Percentiles rank a stretch among this genome's conserved stretches.
Conservation (phyloP, 2,888 invertebrate species). For the Amphimallon solstitiale region DNA sequence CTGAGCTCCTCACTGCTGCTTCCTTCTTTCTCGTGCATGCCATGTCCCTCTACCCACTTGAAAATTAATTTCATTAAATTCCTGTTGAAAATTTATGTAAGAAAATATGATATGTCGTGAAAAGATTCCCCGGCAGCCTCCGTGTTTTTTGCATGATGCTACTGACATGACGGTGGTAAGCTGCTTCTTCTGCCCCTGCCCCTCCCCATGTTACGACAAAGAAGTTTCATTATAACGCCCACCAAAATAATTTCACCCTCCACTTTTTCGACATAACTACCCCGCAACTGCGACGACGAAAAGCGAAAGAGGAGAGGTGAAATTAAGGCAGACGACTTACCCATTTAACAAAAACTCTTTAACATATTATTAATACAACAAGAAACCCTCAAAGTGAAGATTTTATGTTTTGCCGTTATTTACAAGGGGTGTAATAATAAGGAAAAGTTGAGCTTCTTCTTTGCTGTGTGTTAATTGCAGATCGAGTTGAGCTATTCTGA, state of each 20-base stretch:
- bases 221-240: constrained; percentile 9
- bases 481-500: too few relatives aligned
- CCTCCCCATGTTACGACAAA: constrained; percentile 8
- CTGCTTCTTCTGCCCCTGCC: constrained; percentile 16
- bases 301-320: background rate
- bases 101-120: constrained; percentile 21
- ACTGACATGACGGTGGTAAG: background rate
- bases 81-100: constrained; percentile 14
- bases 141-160: background rate
- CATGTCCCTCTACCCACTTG: background rate
- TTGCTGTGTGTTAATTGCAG: too few relatives aligned
- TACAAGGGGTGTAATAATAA: background rate
- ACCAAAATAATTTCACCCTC: constrained; percentile 16
- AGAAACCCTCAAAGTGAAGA: constrained; percentile 13
- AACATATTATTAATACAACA: constrained; percentile 12
- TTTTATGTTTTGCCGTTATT: constrained; percentile 1
- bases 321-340: background rate
- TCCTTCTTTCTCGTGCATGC: too few relatives aligned
- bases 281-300: background rate
- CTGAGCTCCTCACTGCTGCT: too few relatives aligned
- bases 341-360: constrained; percentile 11
- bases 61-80: constrained; percentile 27
- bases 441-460: background rate
- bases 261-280: background rate
- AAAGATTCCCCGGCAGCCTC: constrained; percentile 1